Base-by-base conservation (phyloP, 2,797 vertebrate genomes). In the Podarcis siculus region DNA sequence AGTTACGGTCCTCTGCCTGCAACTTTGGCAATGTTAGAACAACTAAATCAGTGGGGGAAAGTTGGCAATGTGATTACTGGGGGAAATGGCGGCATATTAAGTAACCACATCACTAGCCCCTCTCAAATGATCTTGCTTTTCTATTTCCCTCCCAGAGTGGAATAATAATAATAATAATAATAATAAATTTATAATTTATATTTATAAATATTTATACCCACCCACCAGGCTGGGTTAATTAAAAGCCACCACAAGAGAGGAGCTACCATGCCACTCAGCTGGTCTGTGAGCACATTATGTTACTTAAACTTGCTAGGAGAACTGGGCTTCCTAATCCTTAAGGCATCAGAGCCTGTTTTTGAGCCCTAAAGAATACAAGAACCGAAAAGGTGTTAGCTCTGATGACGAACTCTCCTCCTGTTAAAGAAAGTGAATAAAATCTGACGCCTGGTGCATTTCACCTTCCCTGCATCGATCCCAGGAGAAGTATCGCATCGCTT, bases 401-500 rank as follows among this genome's bases (percentile, higher is more conserved):
- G 17, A 2, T 81, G 37, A 42, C 39, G 71, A 86, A 7, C 32
- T 37, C n/a, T 91, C 89, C 83, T 37, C 10, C 3, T 89, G 88
- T 72, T 91, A 86, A 88, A 21, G n/a, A 17, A 79, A 4, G 37
- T 71, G 35, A 76, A 88, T 82, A 42, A 23, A 27, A 23, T 45
- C 39, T 66, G 71, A 82, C 86, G 75, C n/a, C 86, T 75, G 79
- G 3, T 25, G 55, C 3, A 69, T 95, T 93, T 93, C 82, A 32
- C 82, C 93, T 93, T 91, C 83, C 90, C 93, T 39, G 49, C 93
- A 94, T 92, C 93, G 95, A 93, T 95, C 96, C 93, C 55, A 21
- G 35, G 8, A 13, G 27, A 95, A 94, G 95, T 94, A 87, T 90
- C 93, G 80, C 94, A 88, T 96, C 37, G 64, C 95, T 93, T 94